Conservation (phyloP, 2,113 vertebrate species). For the Glaucidium brasilianum region DNA sequence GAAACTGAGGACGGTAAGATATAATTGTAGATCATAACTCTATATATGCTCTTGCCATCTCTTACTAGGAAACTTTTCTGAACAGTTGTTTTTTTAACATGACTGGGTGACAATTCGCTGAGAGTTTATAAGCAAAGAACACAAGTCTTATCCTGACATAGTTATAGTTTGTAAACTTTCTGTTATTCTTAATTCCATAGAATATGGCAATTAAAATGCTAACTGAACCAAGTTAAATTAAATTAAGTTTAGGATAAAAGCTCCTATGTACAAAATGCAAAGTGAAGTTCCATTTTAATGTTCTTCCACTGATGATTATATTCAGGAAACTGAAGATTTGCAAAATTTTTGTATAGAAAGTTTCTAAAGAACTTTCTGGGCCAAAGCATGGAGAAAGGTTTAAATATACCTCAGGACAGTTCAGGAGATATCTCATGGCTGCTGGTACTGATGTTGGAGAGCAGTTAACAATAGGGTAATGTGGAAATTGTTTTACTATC, state of each 20-base stretch:
- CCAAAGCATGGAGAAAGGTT: neutral
- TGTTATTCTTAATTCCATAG: neutral
- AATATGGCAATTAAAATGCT: neutral
- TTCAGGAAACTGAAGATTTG: neutral
- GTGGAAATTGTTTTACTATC: neutral
- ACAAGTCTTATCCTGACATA: neutral
- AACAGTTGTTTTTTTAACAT: neutral
- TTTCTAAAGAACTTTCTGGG: neutral
- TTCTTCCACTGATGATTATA: neutral
- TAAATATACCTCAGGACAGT: neutral
- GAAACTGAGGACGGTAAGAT: constrained; percentile 92
- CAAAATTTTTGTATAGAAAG: neutral
- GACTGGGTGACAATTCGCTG: neutral
- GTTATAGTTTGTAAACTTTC: neutral
- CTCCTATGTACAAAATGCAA: neutral
- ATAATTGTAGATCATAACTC: neutral
- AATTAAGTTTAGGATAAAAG: neutral
- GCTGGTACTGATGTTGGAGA: neutral
- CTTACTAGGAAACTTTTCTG: neutral
- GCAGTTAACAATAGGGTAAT: neutral
- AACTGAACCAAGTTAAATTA: neutral
- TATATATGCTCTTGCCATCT: neutral
- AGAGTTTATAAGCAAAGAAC: neutral
- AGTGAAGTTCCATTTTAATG: neutral
- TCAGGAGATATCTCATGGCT: neutral